A percentile compares a stretch with the other conserved stretches of the same genome.
These are phyloP conservation scores for Dendrolimus houi DNA, from an alignment of 2,888 invertebrate species.

Conservation along the genomic window DNA sequence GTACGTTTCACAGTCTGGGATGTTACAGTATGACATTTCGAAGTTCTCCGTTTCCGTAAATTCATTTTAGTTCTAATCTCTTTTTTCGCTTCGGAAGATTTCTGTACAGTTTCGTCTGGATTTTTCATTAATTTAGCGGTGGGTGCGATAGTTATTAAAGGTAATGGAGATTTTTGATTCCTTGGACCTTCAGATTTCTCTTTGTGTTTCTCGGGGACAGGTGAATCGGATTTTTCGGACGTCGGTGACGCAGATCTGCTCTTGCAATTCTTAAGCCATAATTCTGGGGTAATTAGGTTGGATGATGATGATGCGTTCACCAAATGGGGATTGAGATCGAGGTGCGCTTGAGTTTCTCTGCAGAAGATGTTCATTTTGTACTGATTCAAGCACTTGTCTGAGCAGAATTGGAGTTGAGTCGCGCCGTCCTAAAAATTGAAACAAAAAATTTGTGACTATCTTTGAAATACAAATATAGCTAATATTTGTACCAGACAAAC, in stretches of 20 bases:
- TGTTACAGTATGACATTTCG: constrained; percentile 61
- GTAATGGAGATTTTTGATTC: constrained; percentile 69
- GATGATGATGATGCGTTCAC: constrained; percentile 65
- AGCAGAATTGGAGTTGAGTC: constrained; percentile 92
- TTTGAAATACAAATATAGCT: too few relatives aligned
- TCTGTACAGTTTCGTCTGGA: constrained; percentile 50
- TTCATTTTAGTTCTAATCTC: constrained; percentile 57
- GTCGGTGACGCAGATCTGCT: constrained; percentile 78
- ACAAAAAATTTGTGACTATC: background rate
- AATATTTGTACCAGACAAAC: too few relatives aligned
- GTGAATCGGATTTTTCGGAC: constrained; percentile 74
- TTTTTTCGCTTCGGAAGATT: constrained; percentile 60
- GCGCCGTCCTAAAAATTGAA: constrained; percentile 84
- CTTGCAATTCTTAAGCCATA: constrained; percentile 91
- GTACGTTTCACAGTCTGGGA: constrained; percentile 51
- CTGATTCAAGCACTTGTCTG: constrained; percentile 95
- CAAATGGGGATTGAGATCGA: constrained; percentile 88
- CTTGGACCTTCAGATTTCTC: constrained; percentile 32
- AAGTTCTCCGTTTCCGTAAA: constrained; percentile 61
- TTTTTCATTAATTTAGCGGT: constrained; percentile 79
- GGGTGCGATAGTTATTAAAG: constrained; percentile 80
- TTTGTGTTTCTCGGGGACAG: constrained; percentile 51
- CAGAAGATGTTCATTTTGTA: constrained; percentile 99
- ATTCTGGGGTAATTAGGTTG: constrained; percentile 90
- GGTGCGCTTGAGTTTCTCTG: constrained; percentile 93